Conservation (phyloP, 2,797 vertebrate genomes). For the Galago senegalensis region DNA sequence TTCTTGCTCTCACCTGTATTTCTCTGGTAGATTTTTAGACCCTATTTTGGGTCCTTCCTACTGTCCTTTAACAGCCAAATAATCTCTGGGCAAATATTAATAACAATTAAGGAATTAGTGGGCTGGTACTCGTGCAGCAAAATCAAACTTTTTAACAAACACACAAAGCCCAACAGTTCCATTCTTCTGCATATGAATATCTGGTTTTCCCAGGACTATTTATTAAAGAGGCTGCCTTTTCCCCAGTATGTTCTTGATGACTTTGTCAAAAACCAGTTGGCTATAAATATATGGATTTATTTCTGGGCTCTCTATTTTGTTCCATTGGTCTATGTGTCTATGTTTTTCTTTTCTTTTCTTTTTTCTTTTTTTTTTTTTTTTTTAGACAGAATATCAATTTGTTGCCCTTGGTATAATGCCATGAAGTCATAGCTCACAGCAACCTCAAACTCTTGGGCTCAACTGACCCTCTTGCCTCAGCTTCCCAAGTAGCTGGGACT, state of each 20-base stretch:
- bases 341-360: neutral
- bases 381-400: too few species aligned
- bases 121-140: neutral
- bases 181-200: neutral
- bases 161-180: neutral
- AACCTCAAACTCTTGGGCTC: too few species aligned
- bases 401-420: too few species aligned
- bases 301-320: neutral
- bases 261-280: neutral
- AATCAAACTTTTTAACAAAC: neutral
- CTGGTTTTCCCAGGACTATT: neutral
- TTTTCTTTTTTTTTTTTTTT: too few species aligned
- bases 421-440: too few species aligned
- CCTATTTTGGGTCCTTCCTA: neutral
- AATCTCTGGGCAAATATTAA: constrained; percentile 8
- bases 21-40: neutral
- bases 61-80: neutral
- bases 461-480: too few species aligned
- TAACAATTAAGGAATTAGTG: neutral
- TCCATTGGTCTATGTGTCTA: neutral
- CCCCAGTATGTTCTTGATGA: neutral
- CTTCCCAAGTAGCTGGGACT: too few species aligned
- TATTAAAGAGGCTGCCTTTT: neutral
- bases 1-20: neutral
- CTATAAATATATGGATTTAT: neutral